A percentile compares a stretch with the other conserved stretches of the same genome.
Evolutionary conservation across 1,140 invertebrate species (phyloP).

Genomic region (Eupeodes corollae): DNA sequence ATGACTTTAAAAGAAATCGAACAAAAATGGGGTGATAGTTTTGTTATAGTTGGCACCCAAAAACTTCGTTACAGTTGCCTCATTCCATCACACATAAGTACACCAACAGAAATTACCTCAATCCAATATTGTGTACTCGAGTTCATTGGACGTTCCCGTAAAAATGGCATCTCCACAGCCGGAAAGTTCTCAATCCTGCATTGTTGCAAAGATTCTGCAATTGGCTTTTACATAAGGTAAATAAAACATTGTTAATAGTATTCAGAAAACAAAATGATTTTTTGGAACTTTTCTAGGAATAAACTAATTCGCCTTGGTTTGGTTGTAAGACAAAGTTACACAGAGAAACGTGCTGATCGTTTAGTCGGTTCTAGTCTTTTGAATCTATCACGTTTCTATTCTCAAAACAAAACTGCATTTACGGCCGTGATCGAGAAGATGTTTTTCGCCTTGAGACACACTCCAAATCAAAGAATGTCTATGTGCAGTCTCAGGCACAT

Average conservation of each 20-base stretch:
- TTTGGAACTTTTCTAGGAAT: constrained; percentile 12
- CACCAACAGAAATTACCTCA: constrained; percentile 40
- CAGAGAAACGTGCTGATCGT: constrained; percentile 12
- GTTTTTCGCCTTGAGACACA: constrained; percentile 13
- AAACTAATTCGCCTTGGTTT: constrained; percentile 14
- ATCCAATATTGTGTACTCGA: constrained; percentile 64
- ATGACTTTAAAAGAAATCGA: constrained; percentile 37
- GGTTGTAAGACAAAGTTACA: constrained; percentile 13
- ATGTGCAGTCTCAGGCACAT: constrained; percentile 6
- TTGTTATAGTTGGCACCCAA: constrained; percentile 66
- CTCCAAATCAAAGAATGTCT: constrained; percentile 8
- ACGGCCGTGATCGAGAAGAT: constrained; percentile 18
- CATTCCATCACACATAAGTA: constrained; percentile 37
- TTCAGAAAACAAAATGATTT: not conserved
- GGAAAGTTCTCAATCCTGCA: constrained; percentile 43
- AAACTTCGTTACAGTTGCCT: constrained; percentile 46
- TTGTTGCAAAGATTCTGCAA: constrained; percentile 42
- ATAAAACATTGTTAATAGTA: not conserved
- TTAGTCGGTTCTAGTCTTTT: constrained; percentile 8
- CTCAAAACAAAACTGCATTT: constrained; percentile 11
- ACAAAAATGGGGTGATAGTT: constrained; percentile 44
- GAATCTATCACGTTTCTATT: constrained; percentile 9
- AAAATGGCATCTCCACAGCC: constrained; percentile 57
- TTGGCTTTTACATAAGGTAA: constrained; percentile 30
- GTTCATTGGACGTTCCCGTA: constrained; percentile 58